These are phyloP conservation scores for Oreochromis tanganicae DNA, from an alignment of 2,113 vertebrate species.

Conservation along the genomic window DNA sequence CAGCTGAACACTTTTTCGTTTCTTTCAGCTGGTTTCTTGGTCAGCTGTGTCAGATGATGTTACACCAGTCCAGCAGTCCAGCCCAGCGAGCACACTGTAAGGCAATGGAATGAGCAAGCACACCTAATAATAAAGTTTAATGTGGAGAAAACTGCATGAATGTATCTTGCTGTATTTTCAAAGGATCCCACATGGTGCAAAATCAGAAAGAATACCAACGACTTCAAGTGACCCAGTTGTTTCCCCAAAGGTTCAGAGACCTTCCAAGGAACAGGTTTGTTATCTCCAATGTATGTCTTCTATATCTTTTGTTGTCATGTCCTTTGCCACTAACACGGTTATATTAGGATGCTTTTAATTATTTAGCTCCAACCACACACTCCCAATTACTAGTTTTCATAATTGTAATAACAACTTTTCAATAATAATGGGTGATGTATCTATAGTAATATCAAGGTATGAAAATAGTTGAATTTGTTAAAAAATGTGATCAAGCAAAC, in stretches of 20 bases:
- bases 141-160: not conserved
- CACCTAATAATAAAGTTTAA: not conserved
- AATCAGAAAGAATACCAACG: not conserved
- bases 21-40: slow-evolving; percentile 20
- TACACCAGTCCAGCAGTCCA: not conserved
- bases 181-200: not conserved
- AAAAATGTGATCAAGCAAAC: not conserved
- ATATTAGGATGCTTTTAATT: not conserved
- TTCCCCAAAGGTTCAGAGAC: not conserved
- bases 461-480: not conserved
- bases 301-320: not conserved
- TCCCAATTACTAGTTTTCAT: not conserved
- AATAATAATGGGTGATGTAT: not conserved
- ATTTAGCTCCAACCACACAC: not conserved
- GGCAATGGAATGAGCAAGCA: not conserved
- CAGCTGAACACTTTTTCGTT: not conserved
- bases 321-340: not conserved
- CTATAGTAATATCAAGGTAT: not conserved
- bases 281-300: not conserved
- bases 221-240: not conserved
- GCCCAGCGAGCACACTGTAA: slow-evolving; percentile 18
- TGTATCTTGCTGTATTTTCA: not conserved
- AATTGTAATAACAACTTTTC: not conserved
- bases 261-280: slow-evolving; percentile 15
- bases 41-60: not conserved